A percentile compares a stretch with the other conserved stretches of the same genome.
Conservation (phyloP, 2,113 vertebrate genomes). For the Ailuropoda melanoleuca region DNA sequence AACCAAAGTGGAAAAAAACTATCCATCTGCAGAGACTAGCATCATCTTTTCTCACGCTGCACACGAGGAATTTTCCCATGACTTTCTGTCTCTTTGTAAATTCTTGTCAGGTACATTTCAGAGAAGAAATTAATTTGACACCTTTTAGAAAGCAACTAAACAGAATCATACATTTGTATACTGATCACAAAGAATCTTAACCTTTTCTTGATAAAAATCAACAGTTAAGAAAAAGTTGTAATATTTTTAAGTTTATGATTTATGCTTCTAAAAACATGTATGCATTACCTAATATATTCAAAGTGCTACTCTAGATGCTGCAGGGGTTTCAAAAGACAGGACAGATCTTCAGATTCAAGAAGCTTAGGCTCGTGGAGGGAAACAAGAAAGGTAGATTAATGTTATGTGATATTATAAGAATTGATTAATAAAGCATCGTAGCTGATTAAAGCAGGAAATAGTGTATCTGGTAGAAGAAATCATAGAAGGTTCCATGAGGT, state of each 20-base stretch:
- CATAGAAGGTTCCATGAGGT: neutral
- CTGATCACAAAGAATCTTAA: slow-evolving; percentile 62
- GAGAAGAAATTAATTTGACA: slow-evolving; percentile 76
- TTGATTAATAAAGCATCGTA: neutral
- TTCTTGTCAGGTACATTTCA: slow-evolving; percentile 64
- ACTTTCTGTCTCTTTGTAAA: neutral
- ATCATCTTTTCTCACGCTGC: slow-evolving; percentile 49
- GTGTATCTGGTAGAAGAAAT: neutral
- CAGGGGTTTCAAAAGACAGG: neutral
- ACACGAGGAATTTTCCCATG: neutral
- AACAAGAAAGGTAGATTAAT: neutral
- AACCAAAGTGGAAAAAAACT: slow-evolving; percentile 2
- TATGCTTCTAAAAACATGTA: neutral
- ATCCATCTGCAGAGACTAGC: neutral
- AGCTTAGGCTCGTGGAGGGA: neutral
- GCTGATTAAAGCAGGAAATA: neutral
- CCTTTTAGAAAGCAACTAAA: slow-evolving; percentile 69
- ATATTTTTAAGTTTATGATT: slow-evolving; percentile 33
- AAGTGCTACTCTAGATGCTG: neutral
- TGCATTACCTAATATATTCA: neutral
- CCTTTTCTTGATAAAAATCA: slow-evolving; percentile 59
- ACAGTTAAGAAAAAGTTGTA: slow-evolving; percentile 67
- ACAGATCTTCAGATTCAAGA: neutral
- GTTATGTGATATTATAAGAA: neutral
- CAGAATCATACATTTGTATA: slow-evolving; percentile 63